A percentile compares a stretch with the other conserved stretches of the same genome.
Conservation (phyloP, 1,140 invertebrate species). For the Onthophagus taurus region DNA sequence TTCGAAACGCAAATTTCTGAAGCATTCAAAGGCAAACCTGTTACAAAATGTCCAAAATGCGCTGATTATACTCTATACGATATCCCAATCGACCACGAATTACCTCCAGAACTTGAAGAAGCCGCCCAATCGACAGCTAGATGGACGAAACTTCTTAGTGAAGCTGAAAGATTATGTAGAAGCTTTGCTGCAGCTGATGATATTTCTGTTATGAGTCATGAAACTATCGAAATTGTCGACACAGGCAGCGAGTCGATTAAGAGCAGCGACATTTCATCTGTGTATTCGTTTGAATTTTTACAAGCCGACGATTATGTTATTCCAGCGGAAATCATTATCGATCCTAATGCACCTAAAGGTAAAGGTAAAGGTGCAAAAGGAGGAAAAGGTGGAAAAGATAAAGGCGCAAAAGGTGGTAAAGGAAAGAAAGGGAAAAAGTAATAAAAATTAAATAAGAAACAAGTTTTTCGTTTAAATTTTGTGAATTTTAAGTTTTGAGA, state of each 20-base stretch:
- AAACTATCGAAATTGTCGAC: slow-evolving; percentile 8
- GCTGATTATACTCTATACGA: slow-evolving; percentile 9
- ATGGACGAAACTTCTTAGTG: neutral
- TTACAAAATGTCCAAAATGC: slow-evolving; percentile 8
- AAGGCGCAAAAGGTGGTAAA: no score
- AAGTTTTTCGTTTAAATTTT: no score
- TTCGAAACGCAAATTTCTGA: neutral
- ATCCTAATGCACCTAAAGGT: no score
- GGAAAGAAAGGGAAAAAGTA: no score
- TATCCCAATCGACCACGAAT: slow-evolving; percentile 7
- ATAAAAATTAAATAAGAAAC: no score
- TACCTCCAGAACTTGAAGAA: slow-evolving; percentile 1
- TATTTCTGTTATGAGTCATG: slow-evolving; percentile 2
- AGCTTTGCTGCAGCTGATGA: neutral
- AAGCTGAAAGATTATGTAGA: slow-evolving; percentile 6
- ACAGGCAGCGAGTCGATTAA: neutral
- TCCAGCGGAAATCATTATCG: no score
- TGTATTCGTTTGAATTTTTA: no score
- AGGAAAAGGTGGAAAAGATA: no score
- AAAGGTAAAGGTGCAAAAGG: no score
- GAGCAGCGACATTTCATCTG: slow-evolving; percentile 7
- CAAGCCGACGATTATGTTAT: no score
- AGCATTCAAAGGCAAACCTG: slow-evolving; percentile 1
- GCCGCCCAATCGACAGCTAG: slow-evolving; percentile 1
- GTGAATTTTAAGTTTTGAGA: no score